Evolutionary conservation across 2,797 vertebrate genomes (phyloP).

Genomic region (Emydoidea blandingii): DNA sequence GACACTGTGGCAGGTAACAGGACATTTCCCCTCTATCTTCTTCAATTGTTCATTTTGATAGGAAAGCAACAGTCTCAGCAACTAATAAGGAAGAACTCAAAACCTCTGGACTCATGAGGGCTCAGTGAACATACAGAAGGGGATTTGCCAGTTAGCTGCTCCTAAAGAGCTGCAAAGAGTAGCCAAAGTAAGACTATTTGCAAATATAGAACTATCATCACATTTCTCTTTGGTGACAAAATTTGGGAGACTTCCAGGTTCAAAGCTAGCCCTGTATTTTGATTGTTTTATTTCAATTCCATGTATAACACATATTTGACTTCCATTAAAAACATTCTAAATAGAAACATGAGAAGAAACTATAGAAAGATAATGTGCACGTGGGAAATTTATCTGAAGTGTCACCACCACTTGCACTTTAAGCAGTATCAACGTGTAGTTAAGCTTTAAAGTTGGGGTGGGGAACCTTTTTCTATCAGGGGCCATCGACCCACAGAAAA

Average conservation of each 20-base stretch:
- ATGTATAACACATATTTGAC: background rate
- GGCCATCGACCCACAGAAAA: no score
- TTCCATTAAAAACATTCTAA: background rate
- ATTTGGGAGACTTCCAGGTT: background rate
- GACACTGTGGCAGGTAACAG: background rate
- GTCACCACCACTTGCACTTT: background rate
- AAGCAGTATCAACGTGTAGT: background rate
- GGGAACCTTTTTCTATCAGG: no score
- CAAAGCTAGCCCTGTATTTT: rapidly evolving
- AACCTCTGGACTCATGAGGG: background rate
- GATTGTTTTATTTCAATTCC: background rate
- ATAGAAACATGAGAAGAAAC: background rate
- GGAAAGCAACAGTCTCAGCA: background rate
- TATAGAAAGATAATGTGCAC: background rate
- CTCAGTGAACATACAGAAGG: background rate
- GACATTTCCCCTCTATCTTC: no score
- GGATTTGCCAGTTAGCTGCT: background rate
- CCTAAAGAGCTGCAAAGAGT: background rate
- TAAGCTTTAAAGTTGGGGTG: no score
- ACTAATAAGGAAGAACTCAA: background rate
- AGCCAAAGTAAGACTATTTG: background rate
- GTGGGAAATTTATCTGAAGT: background rate
- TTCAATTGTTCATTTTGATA: background rate
- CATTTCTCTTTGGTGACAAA: background rate
- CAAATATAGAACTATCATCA: background rate